Evolutionary conservation across 2,888 invertebrate genomes (phyloP), one percentile per base, ranked within the genome.

Genomic region (Microctonus aethiopoides): DNA sequence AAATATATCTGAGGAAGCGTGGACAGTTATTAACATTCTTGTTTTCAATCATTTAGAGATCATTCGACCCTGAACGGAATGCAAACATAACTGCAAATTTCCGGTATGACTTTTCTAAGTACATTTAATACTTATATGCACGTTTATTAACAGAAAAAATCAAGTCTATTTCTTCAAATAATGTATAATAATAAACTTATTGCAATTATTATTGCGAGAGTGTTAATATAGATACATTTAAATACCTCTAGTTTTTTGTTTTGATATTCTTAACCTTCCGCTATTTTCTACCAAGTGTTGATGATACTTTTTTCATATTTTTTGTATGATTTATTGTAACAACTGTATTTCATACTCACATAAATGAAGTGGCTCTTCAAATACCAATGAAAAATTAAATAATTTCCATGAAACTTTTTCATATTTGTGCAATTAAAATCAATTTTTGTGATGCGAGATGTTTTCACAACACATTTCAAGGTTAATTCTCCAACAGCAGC

Each of bases 41-140:
- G 67, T 70, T 62, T 22, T 29, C 41, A 16, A 66, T 66, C 26
- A 66, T 57, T 39, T 59, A 54, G 68, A 59, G 59, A 67, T 66
- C 70, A 74, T 69, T 76, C 78, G 80, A 80, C 78, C 80, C 80
- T 80, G 79, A 68, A 76, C 80, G 81, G 81, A 81, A 82, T 79
- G 80, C 78, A 78, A 78, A 57, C 64, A 66, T 73, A 83, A 83
- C 82, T 84, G 83, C 80, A 80, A 83, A 83, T 83, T 83, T 84
- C 84, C 84, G 82, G 79, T 76, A 78, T 72, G 72, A 76, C 75
- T 66, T 56, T 39, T 61, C 34, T 29, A 63, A 63, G 16, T 29
- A 51, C 3, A 29, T 41, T 46, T 16, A 16, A 63, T 26, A 61
- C 75, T 72, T 75, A 76, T 72, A 32, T 26, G n/a, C 7, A 29